Base-by-base conservation (phyloP, 2,113 vertebrate species). In the Marmota monax region DNA sequence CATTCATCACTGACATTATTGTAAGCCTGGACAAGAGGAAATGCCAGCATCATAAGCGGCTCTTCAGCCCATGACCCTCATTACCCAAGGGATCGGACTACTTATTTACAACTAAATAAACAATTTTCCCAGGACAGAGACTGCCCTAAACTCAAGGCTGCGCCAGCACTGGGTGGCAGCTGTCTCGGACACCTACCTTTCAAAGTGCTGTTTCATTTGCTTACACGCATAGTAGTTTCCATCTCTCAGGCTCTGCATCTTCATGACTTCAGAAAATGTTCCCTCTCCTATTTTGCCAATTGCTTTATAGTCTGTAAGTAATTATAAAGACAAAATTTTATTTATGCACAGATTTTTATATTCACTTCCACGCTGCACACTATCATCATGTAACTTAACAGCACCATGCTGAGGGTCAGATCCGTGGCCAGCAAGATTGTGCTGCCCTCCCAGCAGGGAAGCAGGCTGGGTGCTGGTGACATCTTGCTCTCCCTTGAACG, bases 271-370 rank as follows among this genome's bases (percentile, higher is more conserved):
- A 67, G 99, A 99, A 98, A 99, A 99, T 0, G 99, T 99, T n/a
- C 99, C 99, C 95, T 99, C 99, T 83, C 99, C 99, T 95, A 99
- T 99, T 96, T 99, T 99, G 98, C 98, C 98, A 95, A 99, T 97
- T 88, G 98, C 84, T 98, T 98, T 99, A 96, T 99, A 99, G 97
- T 99, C 99, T 99, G 79, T 22, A 98, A 98, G 74, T 42, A 96
- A 67, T 74, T 25, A 63, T 3, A 69, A 90, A 72, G 76, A 23
- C 6, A 23, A 92, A 86, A 14, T 45, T 42, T 51, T 67, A 80
- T 7, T 88, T 63, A 85, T 48, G 1, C 11, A 12, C 6, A 4
- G 39, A 58, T 56, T 90, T 45, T 65, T 63, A 79, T 2, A 65
- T 69, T 39, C 67, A 86, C 4, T 45, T 51, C 78, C 53, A 51